Conservation (phyloP, 2,113 vertebrate genomes). For the Ctenomys sociabilis region DNA sequence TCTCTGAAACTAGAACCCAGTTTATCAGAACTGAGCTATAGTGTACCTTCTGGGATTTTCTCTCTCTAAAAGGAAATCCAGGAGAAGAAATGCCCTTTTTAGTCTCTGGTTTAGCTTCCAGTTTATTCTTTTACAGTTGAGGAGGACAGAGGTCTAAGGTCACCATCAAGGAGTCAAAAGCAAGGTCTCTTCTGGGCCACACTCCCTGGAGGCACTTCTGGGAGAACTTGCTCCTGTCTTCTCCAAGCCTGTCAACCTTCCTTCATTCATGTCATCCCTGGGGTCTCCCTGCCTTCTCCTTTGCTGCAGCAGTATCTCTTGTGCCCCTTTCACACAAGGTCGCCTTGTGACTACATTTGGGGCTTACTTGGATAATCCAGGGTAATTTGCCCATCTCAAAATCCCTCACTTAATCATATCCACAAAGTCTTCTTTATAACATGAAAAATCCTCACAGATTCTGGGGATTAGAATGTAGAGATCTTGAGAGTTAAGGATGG, state of each 20-base stretch:
- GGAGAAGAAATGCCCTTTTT: neutral
- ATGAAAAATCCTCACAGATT: neutral
- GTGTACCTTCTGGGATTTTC: neutral
- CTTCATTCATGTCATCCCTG: neutral
- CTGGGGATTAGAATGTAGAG: neutral
- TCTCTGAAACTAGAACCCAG: neutral
- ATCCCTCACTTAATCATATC: neutral
- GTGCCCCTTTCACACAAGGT: neutral
- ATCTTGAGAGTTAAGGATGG: neutral
- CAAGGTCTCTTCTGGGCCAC: neutral
- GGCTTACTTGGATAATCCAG: neutral
- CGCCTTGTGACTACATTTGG: neutral
- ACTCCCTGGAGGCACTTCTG: accelerated
- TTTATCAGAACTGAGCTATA: neutral
- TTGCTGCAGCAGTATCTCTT: neutral
- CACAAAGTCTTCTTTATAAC: neutral
- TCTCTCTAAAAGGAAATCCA: neutral
- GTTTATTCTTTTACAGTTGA: neutral
- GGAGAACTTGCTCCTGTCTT: neutral
- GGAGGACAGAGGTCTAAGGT: neutral
- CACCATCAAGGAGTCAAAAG: neutral
- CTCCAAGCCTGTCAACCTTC: neutral
- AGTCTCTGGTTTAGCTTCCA: neutral
- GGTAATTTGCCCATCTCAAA: neutral
- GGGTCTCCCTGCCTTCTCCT: neutral